Conservation (phyloP, 2,113 vertebrate genomes). For the Gallinago paraguaiae region DNA sequence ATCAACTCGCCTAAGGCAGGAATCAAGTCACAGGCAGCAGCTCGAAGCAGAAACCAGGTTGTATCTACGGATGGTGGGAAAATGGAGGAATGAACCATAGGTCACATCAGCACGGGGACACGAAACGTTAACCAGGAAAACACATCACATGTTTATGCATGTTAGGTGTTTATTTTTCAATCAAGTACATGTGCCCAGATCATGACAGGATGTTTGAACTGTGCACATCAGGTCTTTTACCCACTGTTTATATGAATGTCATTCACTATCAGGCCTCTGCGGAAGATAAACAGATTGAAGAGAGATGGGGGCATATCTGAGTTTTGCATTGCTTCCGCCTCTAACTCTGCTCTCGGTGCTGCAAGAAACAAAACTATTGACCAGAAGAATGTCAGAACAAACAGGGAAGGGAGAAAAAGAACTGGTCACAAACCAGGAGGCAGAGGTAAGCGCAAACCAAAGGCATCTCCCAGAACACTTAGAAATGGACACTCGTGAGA, state of each 20-base stretch:
- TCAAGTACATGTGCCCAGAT: constrained; percentile 28
- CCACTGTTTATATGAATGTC: constrained; percentile 65
- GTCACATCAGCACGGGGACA: neutral
- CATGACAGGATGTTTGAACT: constrained; percentile 69
- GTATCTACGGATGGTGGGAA: neutral
- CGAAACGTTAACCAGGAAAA: constrained; percentile 28
- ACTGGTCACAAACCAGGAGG: neutral
- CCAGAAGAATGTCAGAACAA: constrained; percentile 6
- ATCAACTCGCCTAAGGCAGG: neutral
- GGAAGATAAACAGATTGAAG: constrained; percentile 67
- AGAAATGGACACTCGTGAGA: neutral
- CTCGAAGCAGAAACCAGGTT: neutral
- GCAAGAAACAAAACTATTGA: neutral
- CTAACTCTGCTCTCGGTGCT: neutral
- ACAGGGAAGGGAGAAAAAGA: constrained; percentile 23
- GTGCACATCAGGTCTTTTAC: constrained; percentile 48
- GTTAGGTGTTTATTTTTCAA: constrained; percentile 65
- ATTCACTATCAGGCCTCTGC: constrained; percentile 44
- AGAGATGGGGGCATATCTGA: constrained; percentile 48
- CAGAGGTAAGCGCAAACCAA: neutral
- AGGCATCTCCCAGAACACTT: neutral
- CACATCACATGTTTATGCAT: constrained; percentile 3
- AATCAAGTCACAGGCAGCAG: neutral
- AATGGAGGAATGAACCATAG: neutral
- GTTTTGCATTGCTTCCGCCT: constrained; percentile 36